Base-by-base conservation (phyloP, 2,888 invertebrate species). In the Hymenopus coronatus region DNA sequence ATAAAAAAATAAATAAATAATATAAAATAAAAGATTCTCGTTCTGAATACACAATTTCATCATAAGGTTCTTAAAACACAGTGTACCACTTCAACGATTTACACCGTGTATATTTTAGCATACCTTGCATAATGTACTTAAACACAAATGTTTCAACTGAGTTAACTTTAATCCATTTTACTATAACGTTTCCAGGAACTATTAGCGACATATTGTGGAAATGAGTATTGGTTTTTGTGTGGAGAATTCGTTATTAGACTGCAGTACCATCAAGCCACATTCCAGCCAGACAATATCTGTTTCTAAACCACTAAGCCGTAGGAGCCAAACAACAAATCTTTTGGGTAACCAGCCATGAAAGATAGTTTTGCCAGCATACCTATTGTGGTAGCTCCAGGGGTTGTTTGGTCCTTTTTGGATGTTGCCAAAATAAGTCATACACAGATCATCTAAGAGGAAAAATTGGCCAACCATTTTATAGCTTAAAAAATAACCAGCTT, bases 391-490 rank as follows among this genome's bases (percentile, higher is more conserved):
- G 94, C 94, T 90, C 94, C 94, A 87, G 95, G 93, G 84, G 94
- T 94, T 90, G 95, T 93, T 30, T 93, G 4, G 96, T 95, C 91
- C 93, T 94, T 70, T 93, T 93, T 15, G 95, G 95, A 93, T 96
- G 95, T 90, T 95, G 94, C 96, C 96, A 96, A 91, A 94, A 96
- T 92, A 96, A 96, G n/a, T 96, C 96, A 91, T 94, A 96, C 1
- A 96, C 95, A 7, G 95, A 95, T 94, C 96, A 96, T 90, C 95
- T 94, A 82, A 95, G 92, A 84, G 96, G 93, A 91, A 96, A 95
- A 82, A 93, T 93, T 30, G 95, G 95, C 94, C 95, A 95, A 87
- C 95, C 94, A 90, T 96, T 94, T 92, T 96, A 96, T 89, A 95
- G 94, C 92, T 96, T 96, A 81, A 96, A 93, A 93, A 95, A 96